Evolutionary conservation across 2,113 vertebrate genomes (phyloP), one percentile per base, ranked within the genome.

Genomic region (Aviceda subcristata): DNA sequence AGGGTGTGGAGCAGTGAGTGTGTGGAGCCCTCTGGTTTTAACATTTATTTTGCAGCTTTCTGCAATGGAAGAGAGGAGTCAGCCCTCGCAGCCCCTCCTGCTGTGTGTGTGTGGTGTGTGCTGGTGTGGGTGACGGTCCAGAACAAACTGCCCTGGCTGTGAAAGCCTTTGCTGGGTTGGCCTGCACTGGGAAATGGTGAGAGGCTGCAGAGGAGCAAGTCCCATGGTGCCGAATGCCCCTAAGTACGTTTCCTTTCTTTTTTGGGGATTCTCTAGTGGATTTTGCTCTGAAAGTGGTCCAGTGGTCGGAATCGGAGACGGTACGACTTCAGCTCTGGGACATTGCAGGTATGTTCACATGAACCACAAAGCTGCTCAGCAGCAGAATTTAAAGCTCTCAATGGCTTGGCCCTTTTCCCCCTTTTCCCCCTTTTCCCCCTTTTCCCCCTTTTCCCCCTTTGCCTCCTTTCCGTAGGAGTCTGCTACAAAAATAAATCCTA

Each of bases 261-360:
- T 63, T 18, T 13, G 67, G 88, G 90, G 48, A 29, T 48, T 86
- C 94, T 87, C 10, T 79, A 99, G 99, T 99, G 97, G 99, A 99
- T 96, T 99, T 99, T 92, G 98, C 98, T 1, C 96, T 99, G 94
- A 99, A 99, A 96, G 97, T 99, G 89, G 97, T 99, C 36, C 98
- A 98, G 57, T 99, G 99, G 99, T 99, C 99, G 0, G 98, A 99
- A 22, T 98, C 98, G 0, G 99, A 99, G 94, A 98, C 98, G 2
- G 98, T 99, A 23, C 92, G 99, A 29, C 98, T 99, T 9, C 99
- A 99, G 75, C 97, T 99, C 9, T 99, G 99, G 99, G 99, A 99
- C 90, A 98, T 99, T 19, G 99, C 99, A 98, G 99, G 99, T 99
- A 97, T 34, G 90, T n/a, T 32, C 72, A 27, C 48, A 32, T 2